A percentile compares a stretch with the other conserved stretches of the same genome.
Conservation (phyloP, 1,140 invertebrate species). For the Drosophila nannoptera region DNA sequence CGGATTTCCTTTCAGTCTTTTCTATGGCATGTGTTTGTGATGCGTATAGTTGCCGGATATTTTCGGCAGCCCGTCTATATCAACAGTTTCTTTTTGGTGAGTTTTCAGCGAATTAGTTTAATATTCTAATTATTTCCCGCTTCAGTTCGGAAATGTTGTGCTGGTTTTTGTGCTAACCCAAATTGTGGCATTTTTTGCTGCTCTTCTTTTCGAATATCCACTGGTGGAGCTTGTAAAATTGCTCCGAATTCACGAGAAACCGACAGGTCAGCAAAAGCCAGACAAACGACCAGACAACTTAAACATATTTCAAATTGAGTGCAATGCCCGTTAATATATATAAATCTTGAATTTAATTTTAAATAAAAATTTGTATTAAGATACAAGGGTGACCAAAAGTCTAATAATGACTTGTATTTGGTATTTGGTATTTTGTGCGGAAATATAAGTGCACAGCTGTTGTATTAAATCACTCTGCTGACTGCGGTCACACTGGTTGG, state of each 20-base stretch:
- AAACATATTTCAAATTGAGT: constrained; percentile 14
- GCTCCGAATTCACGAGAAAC: constrained; percentile 10
- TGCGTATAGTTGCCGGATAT: constrained; percentile 51
- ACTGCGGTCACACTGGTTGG: constrained; percentile 28
- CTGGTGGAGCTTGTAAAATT: constrained; percentile 46
- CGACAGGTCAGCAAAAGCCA: constrained; percentile 13
- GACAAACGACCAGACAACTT: not conserved
- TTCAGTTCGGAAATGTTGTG: constrained; percentile 41
- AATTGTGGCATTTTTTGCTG: constrained; percentile 41
- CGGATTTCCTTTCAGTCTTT: constrained; percentile 69
- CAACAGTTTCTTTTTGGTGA: constrained; percentile 47
- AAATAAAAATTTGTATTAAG: not conserved
- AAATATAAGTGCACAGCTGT: not conserved
- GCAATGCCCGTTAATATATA: constrained; percentile 6
- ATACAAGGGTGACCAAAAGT: not conserved
- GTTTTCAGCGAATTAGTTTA: not conserved
- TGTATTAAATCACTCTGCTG: constrained; percentile 9
- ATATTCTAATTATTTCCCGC: not conserved
- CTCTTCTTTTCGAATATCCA: constrained; percentile 56
- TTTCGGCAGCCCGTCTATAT: constrained; percentile 60
- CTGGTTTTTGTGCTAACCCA: constrained; percentile 50
- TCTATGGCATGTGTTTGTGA: constrained; percentile 65
- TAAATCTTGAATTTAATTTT: not conserved
- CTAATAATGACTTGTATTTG: not conserved
- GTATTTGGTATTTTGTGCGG: constrained; percentile 2